A percentile compares a stretch with the other conserved stretches of the same genome.
phyloP scores from a whole-genome alignment of 1,140 invertebrate species.

The Saxidomus purpurata region DNA sequence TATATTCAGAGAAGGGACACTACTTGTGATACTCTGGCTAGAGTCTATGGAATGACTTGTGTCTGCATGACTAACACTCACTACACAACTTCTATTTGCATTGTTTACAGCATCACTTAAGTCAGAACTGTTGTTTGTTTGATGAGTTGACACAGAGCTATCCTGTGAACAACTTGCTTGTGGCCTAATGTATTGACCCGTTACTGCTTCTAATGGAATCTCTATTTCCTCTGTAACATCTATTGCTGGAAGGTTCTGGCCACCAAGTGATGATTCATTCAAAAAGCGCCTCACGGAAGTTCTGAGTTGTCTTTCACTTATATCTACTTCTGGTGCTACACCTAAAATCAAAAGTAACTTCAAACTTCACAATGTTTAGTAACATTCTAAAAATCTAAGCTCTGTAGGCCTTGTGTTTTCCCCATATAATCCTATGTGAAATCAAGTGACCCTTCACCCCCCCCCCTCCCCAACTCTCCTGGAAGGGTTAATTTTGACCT shows the following conservation, averaged over 20 bases:
- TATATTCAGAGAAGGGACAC: neutral
- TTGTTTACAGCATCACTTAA: neutral
- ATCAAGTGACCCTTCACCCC: too few species aligned
- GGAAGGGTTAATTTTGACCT: too few species aligned
- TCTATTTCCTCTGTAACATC: constrained; percentile 11
- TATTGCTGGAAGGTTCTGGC: neutral
- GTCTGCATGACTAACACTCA: neutral
- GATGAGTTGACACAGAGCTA: neutral
- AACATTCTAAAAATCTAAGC: too few species aligned
- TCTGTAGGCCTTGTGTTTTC: too few species aligned
- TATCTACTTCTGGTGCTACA: neutral
- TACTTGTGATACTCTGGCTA: neutral
- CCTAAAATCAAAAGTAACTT: neutral
- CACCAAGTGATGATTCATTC: neutral
- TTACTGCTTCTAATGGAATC: constrained; percentile 30
- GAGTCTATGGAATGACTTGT: neutral
- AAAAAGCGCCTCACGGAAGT: neutral
- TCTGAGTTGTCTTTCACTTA: neutral
- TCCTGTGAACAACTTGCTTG: neutral
- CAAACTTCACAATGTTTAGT: too few species aligned
- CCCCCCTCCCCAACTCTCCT: too few species aligned
- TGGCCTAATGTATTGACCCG: neutral
- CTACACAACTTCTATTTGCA: neutral
- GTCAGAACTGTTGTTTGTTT: neutral
- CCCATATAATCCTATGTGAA: too few species aligned